A percentile compares a stretch with the other conserved stretches of the same genome.
Evolutionary conservation across 1,140 invertebrate species (phyloP).

Genomic region (Brachionus plicatilis): DNA sequence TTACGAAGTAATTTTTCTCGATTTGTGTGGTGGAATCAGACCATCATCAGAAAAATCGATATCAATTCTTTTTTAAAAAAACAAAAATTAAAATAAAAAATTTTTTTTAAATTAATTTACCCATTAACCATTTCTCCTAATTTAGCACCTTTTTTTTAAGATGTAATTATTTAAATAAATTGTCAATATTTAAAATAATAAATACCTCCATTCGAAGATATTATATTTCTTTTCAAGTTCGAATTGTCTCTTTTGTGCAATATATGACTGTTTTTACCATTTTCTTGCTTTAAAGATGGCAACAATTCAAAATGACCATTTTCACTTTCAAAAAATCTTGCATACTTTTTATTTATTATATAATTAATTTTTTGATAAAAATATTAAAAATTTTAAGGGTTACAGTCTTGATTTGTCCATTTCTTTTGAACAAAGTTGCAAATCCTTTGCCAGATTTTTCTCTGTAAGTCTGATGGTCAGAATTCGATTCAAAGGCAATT

Average conservation of each 20-base stretch:
- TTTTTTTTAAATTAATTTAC: neutral
- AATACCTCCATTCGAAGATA: neutral
- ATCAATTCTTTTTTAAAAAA: neutral
- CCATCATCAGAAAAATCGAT: neutral
- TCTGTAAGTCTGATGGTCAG: neutral
- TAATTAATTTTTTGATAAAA: neutral
- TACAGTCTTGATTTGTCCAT: neutral
- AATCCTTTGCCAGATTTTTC: neutral
- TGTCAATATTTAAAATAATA: neutral
- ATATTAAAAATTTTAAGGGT: neutral
- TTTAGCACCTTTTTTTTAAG: neutral
- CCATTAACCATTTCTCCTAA: neutral
- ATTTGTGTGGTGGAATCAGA: neutral
- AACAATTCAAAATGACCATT: neutral
- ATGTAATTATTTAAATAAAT: neutral
- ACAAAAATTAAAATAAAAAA: neutral
- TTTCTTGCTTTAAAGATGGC: neutral
- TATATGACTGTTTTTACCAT: neutral
- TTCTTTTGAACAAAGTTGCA: neutral
- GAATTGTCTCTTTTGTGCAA: neutral
- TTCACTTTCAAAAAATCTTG: neutral
- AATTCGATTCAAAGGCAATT: neutral
- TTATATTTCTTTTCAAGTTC: neutral
- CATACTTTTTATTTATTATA: neutral
- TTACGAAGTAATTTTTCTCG: neutral